Evolutionary conservation across 1,140 invertebrate genomes (phyloP).

Genomic region (Papilio xuthus): DNA sequence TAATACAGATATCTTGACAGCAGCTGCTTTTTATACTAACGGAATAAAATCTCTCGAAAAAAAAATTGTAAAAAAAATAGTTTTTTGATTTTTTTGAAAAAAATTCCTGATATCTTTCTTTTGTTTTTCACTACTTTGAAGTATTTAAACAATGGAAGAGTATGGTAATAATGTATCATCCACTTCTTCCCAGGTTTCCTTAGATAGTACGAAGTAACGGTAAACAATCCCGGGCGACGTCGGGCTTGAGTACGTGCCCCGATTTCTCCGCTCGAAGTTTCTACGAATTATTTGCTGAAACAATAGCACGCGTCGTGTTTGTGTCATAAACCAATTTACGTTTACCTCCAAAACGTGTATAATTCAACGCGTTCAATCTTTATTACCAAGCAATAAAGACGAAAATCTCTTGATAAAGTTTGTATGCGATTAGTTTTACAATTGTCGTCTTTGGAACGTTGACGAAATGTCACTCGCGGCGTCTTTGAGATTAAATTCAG

Average conservation of each 20-base stretch:
- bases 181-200: neutral
- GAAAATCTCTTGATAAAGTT: conserved; percentile 39
- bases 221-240: conserved; percentile 59
- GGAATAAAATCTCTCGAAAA: neutral
- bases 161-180: neutral
- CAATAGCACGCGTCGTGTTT: conserved; percentile 74
- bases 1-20: conserved; percentile 17
- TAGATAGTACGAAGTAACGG: conserved; percentile 17
- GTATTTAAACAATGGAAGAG: too few relatives aligned
- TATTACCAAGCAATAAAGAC: conserved; percentile 44
- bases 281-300: conserved; percentile 78
- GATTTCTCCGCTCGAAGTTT: conserved; percentile 73
- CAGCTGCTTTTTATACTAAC: neutral
- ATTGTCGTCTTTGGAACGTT: conserved; percentile 63
- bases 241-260: conserved; percentile 61
- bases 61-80: too few relatives aligned
- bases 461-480: conserved; percentile 70
- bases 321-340: conserved; percentile 54
- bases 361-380: conserved; percentile 19
- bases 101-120: neutral
- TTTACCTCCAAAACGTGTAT: conserved; percentile 26
- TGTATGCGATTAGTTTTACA: conserved; percentile 35
- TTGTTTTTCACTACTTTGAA: neutral
- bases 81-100: neutral
- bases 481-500: conserved; percentile 75